Evolutionary conservation across 1,140 invertebrate species (phyloP).

Genomic region (Zaprionus camerounensis): DNA sequence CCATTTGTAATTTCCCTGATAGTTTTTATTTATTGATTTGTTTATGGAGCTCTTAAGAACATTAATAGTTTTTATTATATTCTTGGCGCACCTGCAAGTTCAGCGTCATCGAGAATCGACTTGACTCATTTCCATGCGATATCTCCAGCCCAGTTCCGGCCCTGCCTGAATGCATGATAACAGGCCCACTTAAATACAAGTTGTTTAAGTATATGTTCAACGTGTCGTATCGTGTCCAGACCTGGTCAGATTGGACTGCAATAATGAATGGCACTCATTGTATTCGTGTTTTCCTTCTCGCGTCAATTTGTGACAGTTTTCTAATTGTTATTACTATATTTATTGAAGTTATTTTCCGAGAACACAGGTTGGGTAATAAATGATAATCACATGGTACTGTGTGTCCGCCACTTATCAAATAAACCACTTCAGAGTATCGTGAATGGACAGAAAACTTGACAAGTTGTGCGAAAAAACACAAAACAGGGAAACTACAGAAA

Average conservation of each 20-base stretch:
- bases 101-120: constrained; percentile 9
- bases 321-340: constrained; percentile 60
- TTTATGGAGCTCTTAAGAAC: background rate
- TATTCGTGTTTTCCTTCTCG: constrained; percentile 25
- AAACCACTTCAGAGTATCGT: constrained; percentile 20
- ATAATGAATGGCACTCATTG: constrained; percentile 72
- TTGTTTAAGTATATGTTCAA: background rate
- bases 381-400: constrained; percentile 36
- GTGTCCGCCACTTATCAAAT: constrained; percentile 17
- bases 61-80: background rate
- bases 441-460: constrained; percentile 18
- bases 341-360: constrained; percentile 35
- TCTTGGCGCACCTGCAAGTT: constrained; percentile 27
- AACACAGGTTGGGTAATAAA: constrained; percentile 40
- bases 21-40: background rate
- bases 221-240: constrained; percentile 17
- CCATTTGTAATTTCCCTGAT: background rate
- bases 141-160: constrained; percentile 25
- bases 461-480: constrained; percentile 3
- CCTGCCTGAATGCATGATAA: constrained; percentile 23
- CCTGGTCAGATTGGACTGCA: constrained; percentile 62
- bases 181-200: constrained; percentile 32
- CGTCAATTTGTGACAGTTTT: constrained; percentile 56
- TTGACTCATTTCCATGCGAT: constrained; percentile 66
- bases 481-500: constrained; percentile 19